Percentiles rank a stretch among this genome's conserved stretches.
Evolutionary conservation across 2,888 invertebrate species (phyloP).

Genomic region (Phyllotreta cruciferae): DNA sequence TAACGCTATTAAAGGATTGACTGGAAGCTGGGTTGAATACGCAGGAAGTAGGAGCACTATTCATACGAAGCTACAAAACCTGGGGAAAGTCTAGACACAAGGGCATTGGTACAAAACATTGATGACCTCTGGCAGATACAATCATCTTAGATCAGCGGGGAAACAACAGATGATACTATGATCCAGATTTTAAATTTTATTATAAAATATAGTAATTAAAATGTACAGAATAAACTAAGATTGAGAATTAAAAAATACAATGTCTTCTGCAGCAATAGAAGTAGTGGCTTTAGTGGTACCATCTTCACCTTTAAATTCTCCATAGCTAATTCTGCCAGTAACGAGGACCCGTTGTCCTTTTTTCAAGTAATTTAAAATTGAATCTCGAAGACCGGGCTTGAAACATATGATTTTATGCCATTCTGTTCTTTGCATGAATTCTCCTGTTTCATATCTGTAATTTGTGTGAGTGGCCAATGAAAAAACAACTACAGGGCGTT

Average conservation of each 20-base stretch:
- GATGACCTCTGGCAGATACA: too few species aligned
- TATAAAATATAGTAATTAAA: neutral
- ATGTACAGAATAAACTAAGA: slow-evolving; percentile 12
- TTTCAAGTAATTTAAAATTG: slow-evolving; percentile 77
- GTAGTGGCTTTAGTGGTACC: slow-evolving; percentile 77
- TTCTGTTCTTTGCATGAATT: slow-evolving; percentile 75
- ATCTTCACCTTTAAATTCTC: slow-evolving; percentile 80
- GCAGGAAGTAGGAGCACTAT: too few species aligned
- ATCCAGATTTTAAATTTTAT: neutral
- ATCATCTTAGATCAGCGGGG: too few species aligned
- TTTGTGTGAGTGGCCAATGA: slow-evolving; percentile 89
- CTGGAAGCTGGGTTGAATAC: too few species aligned
- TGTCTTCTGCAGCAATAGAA: slow-evolving; percentile 85
- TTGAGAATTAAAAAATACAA: slow-evolving; percentile 75
- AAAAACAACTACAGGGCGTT: slow-evolving; percentile 88
- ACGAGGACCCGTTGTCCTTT: slow-evolving; percentile 88
- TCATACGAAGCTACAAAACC: too few species aligned
- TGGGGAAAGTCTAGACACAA: too few species aligned
- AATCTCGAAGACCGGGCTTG: slow-evolving; percentile 81
- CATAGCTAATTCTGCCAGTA: slow-evolving; percentile 83
- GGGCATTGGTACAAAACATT: too few species aligned
- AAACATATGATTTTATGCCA: slow-evolving; percentile 84
- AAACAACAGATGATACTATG: too few species aligned
- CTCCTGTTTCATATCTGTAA: slow-evolving; percentile 81
- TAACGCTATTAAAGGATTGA: too few species aligned